Percentiles rank a stretch among this genome's conserved stretches.
These are phyloP conservation scores for Caenorhabditis sp. DNA, from an alignment of 2,888 invertebrate species.

Conservation along the genomic window DNA sequence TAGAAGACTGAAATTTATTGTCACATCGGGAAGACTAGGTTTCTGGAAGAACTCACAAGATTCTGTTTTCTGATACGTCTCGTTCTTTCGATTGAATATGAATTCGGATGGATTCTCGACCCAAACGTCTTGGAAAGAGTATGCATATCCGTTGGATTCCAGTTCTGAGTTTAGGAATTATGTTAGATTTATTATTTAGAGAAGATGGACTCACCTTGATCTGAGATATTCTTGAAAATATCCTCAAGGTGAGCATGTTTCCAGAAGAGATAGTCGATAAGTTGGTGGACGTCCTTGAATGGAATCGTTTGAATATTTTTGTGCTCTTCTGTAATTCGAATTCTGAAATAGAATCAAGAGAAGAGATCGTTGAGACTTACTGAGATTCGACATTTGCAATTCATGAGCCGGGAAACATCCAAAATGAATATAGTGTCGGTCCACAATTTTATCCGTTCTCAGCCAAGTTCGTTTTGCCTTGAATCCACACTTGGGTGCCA, in stretches of 20 bases:
- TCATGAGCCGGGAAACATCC: constrained; percentile 12
- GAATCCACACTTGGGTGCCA: background rate
- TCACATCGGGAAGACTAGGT: too few species aligned
- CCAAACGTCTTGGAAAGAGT: constrained; percentile 20
- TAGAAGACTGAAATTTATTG: constrained; percentile 6
- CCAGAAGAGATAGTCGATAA: background rate
- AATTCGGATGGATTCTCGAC: constrained; percentile 39
- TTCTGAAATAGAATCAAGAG: background rate
- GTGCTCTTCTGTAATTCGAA: too few species aligned
- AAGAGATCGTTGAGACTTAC: background rate
- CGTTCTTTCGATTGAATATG: background rate
- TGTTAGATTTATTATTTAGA: background rate
- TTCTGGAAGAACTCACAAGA: background rate
- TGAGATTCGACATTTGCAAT: background rate
- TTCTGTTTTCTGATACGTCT: background rate
- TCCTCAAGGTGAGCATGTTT: too few species aligned
- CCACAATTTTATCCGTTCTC: background rate
- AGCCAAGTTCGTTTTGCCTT: background rate
- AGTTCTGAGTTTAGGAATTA: background rate
- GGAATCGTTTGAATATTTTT: background rate
- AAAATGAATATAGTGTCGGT: background rate
- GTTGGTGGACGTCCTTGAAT: background rate
- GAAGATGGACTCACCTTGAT: background rate
- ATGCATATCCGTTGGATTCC: background rate
- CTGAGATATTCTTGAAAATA: too few species aligned